Conservation (phyloP, 2,888 invertebrate species). For the Chrysolina haemoptera region DNA sequence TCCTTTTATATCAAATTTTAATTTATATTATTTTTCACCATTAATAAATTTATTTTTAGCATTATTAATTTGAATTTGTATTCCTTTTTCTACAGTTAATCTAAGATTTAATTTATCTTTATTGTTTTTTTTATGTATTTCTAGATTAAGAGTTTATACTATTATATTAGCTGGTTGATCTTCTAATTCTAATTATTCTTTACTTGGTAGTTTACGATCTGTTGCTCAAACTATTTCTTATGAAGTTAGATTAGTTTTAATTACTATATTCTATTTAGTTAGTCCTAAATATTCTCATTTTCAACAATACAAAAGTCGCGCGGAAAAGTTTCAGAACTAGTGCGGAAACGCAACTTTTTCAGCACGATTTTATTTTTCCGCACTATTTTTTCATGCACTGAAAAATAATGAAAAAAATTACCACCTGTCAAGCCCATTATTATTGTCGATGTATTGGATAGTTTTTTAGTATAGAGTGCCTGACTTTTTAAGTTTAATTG, state of each 20-base stretch:
- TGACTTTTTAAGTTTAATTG: too few relatives aligned
- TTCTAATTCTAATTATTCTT: conserved; percentile 82
- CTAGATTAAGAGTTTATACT: conserved; percentile 77
- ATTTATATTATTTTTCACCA: conserved; percentile 72
- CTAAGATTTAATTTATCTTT: conserved; percentile 74
- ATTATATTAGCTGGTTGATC: conserved; percentile 78
- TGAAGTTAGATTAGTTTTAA: conserved; percentile 80
- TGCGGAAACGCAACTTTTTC: too few relatives aligned
- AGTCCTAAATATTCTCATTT: too few relatives aligned
- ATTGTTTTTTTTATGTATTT: conserved; percentile 77
- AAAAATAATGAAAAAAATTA: too few relatives aligned
- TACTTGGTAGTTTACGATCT: conserved; percentile 78
- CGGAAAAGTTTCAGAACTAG: too few relatives aligned
- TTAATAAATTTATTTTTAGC: conserved; percentile 34
- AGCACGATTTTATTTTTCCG: too few relatives aligned
- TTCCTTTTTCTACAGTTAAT: conserved; percentile 74
- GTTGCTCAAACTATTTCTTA: conserved; percentile 85
- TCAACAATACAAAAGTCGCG: too few relatives aligned
- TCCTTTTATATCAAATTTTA: conserved; percentile 75
- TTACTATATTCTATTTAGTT: too few relatives aligned
- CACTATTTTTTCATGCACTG: too few relatives aligned
- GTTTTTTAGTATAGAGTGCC: too few relatives aligned
- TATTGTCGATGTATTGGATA: too few relatives aligned
- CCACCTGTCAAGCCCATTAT: too few relatives aligned
- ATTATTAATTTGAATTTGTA: conserved; percentile 64